Conservation (phyloP, 2,888 invertebrate genomes). For the Zele albiditarsus region DNA sequence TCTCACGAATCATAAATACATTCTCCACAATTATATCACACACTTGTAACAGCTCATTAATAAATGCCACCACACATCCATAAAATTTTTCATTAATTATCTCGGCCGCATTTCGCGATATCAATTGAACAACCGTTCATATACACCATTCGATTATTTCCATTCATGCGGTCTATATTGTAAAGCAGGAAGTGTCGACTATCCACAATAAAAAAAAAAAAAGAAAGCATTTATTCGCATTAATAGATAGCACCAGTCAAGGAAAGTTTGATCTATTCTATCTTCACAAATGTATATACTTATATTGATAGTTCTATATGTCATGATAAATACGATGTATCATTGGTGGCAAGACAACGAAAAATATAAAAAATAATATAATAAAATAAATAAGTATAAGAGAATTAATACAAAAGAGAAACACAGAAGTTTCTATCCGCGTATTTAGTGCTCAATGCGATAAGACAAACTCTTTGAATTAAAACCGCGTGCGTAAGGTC, state of each 20-base stretch:
- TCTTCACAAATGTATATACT: no score
- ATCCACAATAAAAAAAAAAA: background rate
- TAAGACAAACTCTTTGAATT: conserved; percentile 68
- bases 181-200: conserved; percentile 13
- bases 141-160: background rate
- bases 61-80: background rate
- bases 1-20: no score
- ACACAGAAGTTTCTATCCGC: background rate
- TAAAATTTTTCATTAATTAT: background rate
- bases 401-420: background rate
- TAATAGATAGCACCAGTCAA: background rate
- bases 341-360: background rate
- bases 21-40: background rate
- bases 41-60: background rate
- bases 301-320: no score
- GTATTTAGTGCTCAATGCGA: conserved; percentile 60
- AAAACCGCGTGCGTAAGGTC: conserved; percentile 68
- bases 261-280: no score
- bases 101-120: background rate
- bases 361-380: background rate
- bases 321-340: background rate
- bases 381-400: background rate
- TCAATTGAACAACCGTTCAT: background rate
- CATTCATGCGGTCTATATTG: background rate
- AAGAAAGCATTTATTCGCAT: background rate